Evolutionary conservation across 2,888 invertebrate genomes (phyloP).

Genomic region (Troides helena): DNA sequence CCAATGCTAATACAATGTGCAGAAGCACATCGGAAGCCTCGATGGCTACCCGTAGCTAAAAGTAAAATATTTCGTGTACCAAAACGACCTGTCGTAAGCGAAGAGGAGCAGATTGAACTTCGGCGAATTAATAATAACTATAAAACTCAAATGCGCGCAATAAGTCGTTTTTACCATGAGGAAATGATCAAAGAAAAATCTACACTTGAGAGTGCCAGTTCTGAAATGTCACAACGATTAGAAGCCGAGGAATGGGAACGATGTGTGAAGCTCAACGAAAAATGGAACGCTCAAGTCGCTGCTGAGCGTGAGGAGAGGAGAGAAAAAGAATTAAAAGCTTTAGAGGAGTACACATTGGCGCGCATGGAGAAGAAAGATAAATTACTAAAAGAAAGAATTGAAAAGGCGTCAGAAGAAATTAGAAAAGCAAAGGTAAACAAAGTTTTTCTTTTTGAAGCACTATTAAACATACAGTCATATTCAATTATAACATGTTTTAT

Average conservation of each 20-base stretch:
- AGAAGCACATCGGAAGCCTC: slow-evolving; percentile 83
- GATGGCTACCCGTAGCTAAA: slow-evolving; percentile 90
- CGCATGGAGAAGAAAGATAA: slow-evolving; percentile 63
- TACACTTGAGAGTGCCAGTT: slow-evolving; percentile 73
- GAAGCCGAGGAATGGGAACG: slow-evolving; percentile 83
- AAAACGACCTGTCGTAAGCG: slow-evolving; percentile 76
- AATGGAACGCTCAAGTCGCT: slow-evolving; percentile 85
- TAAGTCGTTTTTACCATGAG: slow-evolving; percentile 75
- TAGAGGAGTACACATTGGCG: slow-evolving; percentile 69
- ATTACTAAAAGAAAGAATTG: slow-evolving; percentile 52
- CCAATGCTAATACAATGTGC: slow-evolving; percentile 62
- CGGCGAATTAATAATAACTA: slow-evolving; percentile 86
- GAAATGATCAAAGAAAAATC: slow-evolving; percentile 76
- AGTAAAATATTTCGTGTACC: slow-evolving; percentile 88
- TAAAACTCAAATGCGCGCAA: slow-evolving; percentile 80
- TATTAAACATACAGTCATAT: no score
- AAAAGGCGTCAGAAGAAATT: slow-evolving; percentile 76
- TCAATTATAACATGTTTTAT: no score
- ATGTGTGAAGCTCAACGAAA: slow-evolving; percentile 82
- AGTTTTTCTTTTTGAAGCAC: background rate
- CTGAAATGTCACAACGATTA: slow-evolving; percentile 76
- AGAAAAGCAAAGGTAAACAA: slow-evolving; percentile 56
- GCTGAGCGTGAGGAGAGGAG: slow-evolving; percentile 80
- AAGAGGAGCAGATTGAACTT: slow-evolving; percentile 84
- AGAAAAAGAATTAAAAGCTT: slow-evolving; percentile 65